phyloP scores from a whole-genome alignment of 2,888 invertebrate genomes.

The Amphipyra tragopoginis region DNA sequence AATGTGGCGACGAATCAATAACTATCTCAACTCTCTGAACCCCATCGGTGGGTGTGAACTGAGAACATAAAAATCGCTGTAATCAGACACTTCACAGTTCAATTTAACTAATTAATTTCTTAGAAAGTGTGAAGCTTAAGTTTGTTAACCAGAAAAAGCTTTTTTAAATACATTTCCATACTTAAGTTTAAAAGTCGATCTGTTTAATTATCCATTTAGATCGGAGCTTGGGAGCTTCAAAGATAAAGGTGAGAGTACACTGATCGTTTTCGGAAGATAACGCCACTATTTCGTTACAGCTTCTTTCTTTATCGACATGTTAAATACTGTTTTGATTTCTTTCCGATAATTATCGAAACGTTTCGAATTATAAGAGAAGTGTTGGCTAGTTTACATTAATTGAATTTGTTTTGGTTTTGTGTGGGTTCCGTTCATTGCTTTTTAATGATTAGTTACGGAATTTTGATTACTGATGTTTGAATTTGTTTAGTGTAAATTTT shows the following conservation, averaged over 20 bases:
- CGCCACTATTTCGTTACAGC: conserved; percentile 5
- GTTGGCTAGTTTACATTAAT: conserved; percentile 45
- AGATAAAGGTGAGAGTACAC: conserved; percentile 26
- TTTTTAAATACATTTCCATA: conserved; percentile 8
- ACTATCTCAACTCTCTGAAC: not conserved
- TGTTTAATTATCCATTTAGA: conserved; percentile 29
- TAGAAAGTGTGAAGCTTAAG: conserved; percentile 34
- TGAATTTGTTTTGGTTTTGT: conserved; percentile 28
- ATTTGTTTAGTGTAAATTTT: too few relatives aligned
- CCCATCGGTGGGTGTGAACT: conserved; percentile 6
- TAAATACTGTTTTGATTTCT: conserved; percentile 34
- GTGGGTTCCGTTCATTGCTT: conserved; percentile 16
- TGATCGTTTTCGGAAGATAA: conserved; percentile 39
- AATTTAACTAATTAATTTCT: conserved; percentile 44
- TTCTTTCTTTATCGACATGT: conserved; percentile 26
- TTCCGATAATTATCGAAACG: conserved; percentile 24
- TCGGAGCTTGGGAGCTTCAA: not conserved
- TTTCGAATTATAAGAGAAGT: conserved; percentile 23
- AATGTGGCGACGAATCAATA: conserved; percentile 28
- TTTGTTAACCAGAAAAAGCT: conserved; percentile 29
- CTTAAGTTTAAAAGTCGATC: conserved; percentile 4
- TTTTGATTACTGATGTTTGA: not conserved
- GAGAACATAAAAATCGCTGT: conserved; percentile 25
- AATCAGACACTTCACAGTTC: conserved; percentile 32
- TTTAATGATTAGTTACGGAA: conserved; percentile 16